phyloP scores from a whole-genome alignment of 2,113 vertebrate genomes.

The Sphyrna mokarran region DNA sequence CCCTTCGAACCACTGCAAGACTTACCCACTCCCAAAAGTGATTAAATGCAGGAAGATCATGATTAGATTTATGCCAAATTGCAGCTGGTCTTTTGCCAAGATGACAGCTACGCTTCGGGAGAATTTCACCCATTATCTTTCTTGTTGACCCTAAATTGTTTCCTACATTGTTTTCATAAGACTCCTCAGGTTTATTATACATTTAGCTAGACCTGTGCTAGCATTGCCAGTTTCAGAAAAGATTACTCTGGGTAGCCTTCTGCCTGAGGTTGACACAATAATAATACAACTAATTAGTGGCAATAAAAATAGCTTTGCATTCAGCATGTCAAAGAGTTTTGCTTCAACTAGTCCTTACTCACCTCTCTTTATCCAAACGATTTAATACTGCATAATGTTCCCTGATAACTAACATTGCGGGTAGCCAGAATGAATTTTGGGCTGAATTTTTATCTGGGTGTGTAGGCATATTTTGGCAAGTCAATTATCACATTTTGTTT shows the following conservation, averaged over 20 bases:
- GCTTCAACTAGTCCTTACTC: background rate
- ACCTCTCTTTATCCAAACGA: background rate
- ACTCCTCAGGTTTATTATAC: background rate
- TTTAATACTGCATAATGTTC: background rate
- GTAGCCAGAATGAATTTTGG: background rate
- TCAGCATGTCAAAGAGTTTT: background rate
- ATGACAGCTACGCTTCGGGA: no score
- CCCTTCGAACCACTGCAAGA: no score
- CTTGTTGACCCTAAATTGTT: background rate
- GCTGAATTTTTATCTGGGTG: background rate
- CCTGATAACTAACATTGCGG: background rate
- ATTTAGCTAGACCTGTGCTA: background rate
- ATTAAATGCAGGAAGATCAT: no score
- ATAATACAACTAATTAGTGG: background rate
- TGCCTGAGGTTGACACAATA: background rate
- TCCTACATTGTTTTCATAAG: background rate
- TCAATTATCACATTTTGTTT: no score
- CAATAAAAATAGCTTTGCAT: background rate
- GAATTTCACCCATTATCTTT: background rate
- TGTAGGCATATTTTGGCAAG: no score
- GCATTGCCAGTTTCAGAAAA: background rate
- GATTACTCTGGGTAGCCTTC: background rate
- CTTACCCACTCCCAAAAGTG: no score
- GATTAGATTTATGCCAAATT: no score
- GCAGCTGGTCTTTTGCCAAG: no score